A percentile compares a stretch with the other conserved stretches of the same genome.
These are phyloP conservation scores for Melanchra persicariae DNA, from an alignment of 2,888 invertebrate species.

Conservation along the genomic window DNA sequence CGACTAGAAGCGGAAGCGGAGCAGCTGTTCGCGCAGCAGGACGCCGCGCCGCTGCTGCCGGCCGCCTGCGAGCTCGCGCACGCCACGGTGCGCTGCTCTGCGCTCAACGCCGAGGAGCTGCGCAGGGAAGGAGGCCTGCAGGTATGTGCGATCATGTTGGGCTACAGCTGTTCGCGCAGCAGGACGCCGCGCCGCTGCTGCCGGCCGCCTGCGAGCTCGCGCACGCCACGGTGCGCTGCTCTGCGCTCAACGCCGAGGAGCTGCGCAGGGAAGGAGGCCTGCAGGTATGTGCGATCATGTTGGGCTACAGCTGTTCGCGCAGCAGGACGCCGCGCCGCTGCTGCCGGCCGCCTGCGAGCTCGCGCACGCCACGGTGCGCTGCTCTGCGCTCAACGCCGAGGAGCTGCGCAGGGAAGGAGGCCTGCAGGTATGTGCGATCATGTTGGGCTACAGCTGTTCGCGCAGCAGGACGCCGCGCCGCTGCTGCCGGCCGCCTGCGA, in stretches of 20 bases:
- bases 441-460: slow-evolving; percentile 84
- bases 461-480: slow-evolving; percentile 76
- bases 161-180: slow-evolving; percentile 86
- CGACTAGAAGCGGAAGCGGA: slow-evolving; percentile 98
- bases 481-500: slow-evolving; percentile 97
- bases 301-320: slow-evolving; percentile 85
- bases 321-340: slow-evolving; percentile 85
- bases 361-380: slow-evolving; percentile 98
- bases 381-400: slow-evolving; percentile 99
- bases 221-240: slow-evolving; percentile 98
- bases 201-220: slow-evolving; percentile 98
- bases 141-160: slow-evolving; percentile 77
- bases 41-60: slow-evolving; percentile 92
- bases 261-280: slow-evolving; percentile 98
- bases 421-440: slow-evolving; percentile 91
- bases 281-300: slow-evolving; percentile 88
- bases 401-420: slow-evolving; percentile 98
- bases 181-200: slow-evolving; percentile 90
- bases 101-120: slow-evolving; percentile 99
- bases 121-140: slow-evolving; percentile 98
- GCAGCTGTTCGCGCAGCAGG: slow-evolving; percentile 93
- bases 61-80: slow-evolving; percentile 98
- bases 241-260: slow-evolving; percentile 99
- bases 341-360: slow-evolving; percentile 98
- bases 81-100: slow-evolving; percentile 98